phyloP scores from a whole-genome alignment of 1,140 invertebrate species.

The Thaumatotibia leucotreta region DNA sequence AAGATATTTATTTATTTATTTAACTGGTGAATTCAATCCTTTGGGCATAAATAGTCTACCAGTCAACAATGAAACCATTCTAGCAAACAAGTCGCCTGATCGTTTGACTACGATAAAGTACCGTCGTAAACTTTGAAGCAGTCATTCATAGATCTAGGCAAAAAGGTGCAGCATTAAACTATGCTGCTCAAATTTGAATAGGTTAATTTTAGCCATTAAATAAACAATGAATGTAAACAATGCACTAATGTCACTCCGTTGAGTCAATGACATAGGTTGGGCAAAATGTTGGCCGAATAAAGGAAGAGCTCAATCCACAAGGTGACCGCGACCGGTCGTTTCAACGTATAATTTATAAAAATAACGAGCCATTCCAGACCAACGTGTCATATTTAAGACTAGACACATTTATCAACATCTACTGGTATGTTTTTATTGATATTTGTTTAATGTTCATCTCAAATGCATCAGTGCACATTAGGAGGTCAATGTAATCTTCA shows the following conservation, averaged over 20 bases:
- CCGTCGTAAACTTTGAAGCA: too few relatives aligned
- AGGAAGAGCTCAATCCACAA: neutral
- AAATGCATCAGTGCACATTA: neutral
- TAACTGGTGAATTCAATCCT: too few relatives aligned
- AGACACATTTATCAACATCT: neutral
- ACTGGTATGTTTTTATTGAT: neutral
- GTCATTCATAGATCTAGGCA: too few relatives aligned
- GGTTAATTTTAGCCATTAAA: neutral
- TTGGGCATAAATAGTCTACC: too few relatives aligned
- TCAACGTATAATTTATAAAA: slow-evolving; percentile 7
- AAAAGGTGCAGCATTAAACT: too few relatives aligned
- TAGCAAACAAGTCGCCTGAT: too few relatives aligned
- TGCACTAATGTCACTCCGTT: neutral
- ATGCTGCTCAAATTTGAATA: neutral
- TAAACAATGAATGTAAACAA: neutral
- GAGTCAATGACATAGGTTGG: neutral
- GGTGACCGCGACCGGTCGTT: slow-evolving; percentile 8
- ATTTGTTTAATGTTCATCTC: neutral
- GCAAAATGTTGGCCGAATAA: neutral
- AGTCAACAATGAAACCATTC: too few relatives aligned
- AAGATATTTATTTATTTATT: too few relatives aligned
- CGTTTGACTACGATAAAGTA: too few relatives aligned
- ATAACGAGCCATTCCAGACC: neutral
- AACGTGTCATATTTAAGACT: neutral
- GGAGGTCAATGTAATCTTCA: neutral